Evolutionary conservation across 2,797 vertebrate species (phyloP), one percentile per base, ranked within the genome.

Genomic region (Rhinophrynus dorsalis): DNA sequence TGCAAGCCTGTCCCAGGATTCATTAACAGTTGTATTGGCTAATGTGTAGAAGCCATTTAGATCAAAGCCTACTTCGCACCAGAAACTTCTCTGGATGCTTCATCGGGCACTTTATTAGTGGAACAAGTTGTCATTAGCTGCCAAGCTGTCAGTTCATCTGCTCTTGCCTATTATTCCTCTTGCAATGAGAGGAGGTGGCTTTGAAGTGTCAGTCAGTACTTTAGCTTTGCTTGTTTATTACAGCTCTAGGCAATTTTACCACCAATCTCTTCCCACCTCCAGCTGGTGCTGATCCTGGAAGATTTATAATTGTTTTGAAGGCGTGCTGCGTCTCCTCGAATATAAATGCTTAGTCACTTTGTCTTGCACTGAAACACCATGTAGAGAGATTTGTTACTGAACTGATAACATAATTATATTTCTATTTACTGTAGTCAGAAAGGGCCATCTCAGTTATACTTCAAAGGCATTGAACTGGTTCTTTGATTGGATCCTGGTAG

Each of bases 281-380:
- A 37, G 54, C 54, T 57, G 54, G 2, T 38, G 54, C 15, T 38
- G 32, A 38, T 57, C 54, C 33, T 57, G 20, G 54, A 57, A 37
- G 18, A 38, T 57, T 35, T 57, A 37, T 57, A 57, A 57, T 57
- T 57, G 32, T 24, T 37, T 52, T 57, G 27, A 18, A 13, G 33
- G 18, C 54, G 23, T 37, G 32, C 26, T 4, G 52, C 8, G 32
- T 27, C 30, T 56, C 32, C 52, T 57, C 8, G 32, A 32, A 24
- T 23, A 18, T 57, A 20, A 55, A 10, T 8, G 20, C 20, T 57
- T 37, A 57, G 33, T 57, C 54, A n/a, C 17, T 37, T 30, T 30
- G 50, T 50, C 27, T 15, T 15, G n/a, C 50, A 15, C n/a, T 6
- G 50, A 52, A 17, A 32, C 27, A 2, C 12, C 27, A n/a, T 50